A percentile compares a stretch with the other conserved stretches of the same genome.
Conservation (phyloP, 2,113 vertebrate genomes). For the Merops nubicus region DNA sequence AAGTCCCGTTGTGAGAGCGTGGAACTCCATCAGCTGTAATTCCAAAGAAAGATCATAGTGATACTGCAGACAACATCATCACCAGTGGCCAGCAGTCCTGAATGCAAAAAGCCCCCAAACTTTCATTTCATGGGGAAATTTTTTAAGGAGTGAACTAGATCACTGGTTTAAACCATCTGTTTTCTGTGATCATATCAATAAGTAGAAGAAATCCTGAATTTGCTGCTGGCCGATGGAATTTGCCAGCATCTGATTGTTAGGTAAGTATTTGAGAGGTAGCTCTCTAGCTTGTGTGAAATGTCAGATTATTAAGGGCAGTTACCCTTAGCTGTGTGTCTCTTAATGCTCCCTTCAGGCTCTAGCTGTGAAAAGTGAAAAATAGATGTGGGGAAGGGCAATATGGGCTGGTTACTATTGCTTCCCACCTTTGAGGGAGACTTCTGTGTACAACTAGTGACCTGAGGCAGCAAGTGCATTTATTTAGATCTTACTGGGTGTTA, state of each 20-base stretch:
- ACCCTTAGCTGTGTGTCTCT: not conserved
- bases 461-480: not conserved
- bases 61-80: not conserved
- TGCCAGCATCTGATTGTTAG: not conserved
- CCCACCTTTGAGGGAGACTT: not conserved
- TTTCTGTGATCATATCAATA: not conserved
- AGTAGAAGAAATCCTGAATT: not conserved
- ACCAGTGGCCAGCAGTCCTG: not conserved
- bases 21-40: not conserved
- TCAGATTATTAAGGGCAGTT: not conserved
- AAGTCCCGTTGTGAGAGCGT: not conserved
- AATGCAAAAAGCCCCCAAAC: not conserved
- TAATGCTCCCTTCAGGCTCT: not conserved
- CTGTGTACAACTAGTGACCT: not conserved
- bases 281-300: not conserved
- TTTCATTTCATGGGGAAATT: not conserved
- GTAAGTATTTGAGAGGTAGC: not conserved
- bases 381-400: not conserved
- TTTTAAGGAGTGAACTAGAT: not conserved
- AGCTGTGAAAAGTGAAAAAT: not conserved
- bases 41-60: not conserved
- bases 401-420: not conserved
- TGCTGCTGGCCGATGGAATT: not conserved
- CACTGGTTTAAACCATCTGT: not conserved
- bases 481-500: not conserved